Base-by-base conservation (phyloP, 2,113 vertebrate species). In the Bujurquina vittata region DNA sequence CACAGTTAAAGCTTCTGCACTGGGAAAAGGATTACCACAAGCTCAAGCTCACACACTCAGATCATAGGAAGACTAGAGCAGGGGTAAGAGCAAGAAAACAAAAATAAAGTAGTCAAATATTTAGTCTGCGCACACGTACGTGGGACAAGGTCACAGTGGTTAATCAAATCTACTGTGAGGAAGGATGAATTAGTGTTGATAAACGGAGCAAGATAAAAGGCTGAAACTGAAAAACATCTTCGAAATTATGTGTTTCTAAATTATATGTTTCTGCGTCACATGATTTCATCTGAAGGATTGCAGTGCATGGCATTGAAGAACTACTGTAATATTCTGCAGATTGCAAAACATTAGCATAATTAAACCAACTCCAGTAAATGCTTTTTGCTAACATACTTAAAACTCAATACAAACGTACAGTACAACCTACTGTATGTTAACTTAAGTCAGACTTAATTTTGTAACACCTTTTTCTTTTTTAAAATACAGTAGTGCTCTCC, bases 71-170 rank as follows among this genome's bases (percentile, higher is more conserved):
- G 60, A 79, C 69, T 63, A 8, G 0, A 79, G 57, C 67, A 46
- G 63, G 33, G 60, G 58, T 10, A 59, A 80, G 73, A 86, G 83
- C 75, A 63, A 78, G 74, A 81, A 84, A 86, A 87, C 84, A 79
- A 49, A 87, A 85, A 75, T 77, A 59, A 85, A 87, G 65, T 74
- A n/a, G 59, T 52, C 77, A 80, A 84, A 92, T 87, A 88, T 87
- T 88, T 65, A 85, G 57, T 76, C 37, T 37, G 23, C 56, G n/a
- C 22, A 54, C 69, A 75, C 5, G 3, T 22, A 37, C 52, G 31
- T 5, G 8, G 59, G 78, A 43, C 75, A 84, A 87, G 79, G 87
- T 85, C 78, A 61, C n/a, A 22, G 72, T 6, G n/a, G 56, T 46
- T 84, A 54, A 84, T 87, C 60, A 73, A 69, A 87, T 90, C 40